Conservation (phyloP, 2,888 invertebrate genomes). For the Heliconius ethilla region DNA sequence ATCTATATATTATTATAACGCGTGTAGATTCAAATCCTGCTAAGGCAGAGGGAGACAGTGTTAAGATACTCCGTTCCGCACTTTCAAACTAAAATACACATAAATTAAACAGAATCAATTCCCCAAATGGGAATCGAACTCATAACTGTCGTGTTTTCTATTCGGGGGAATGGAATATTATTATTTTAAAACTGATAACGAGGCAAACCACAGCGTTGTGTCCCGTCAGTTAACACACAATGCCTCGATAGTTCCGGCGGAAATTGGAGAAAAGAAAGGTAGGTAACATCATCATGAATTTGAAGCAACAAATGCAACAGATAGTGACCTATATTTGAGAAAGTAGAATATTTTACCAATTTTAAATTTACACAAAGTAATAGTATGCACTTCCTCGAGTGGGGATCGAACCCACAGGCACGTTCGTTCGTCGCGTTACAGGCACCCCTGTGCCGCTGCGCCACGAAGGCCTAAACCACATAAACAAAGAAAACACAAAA, state of each 20-base stretch:
- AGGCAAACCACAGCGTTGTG: no score
- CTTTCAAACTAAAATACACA: background rate
- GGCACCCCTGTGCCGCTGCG: background rate
- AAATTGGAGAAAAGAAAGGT: no score
- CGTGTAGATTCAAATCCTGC: background rate
- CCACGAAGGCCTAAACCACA: no score
- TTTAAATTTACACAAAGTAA: no score
- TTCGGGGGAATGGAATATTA: no score
- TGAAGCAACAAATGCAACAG: no score
- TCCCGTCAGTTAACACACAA: no score
- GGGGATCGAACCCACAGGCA: background rate
- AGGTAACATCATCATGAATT: no score
- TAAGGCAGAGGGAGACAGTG: background rate
- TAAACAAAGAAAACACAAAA: constrained; percentile 27
- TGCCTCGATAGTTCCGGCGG: no score
- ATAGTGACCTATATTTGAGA: no score
- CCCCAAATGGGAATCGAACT: background rate
- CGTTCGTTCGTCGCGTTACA: background rate
- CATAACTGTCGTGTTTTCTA: background rate
- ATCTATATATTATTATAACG: background rate
- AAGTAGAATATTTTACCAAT: no score
- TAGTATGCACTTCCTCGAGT: background rate
- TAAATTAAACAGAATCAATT: background rate
- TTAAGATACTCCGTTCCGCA: background rate
- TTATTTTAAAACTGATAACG: no score